phyloP scores from a whole-genome alignment of 2,888 invertebrate species.

The Agapostemon virescens region DNA sequence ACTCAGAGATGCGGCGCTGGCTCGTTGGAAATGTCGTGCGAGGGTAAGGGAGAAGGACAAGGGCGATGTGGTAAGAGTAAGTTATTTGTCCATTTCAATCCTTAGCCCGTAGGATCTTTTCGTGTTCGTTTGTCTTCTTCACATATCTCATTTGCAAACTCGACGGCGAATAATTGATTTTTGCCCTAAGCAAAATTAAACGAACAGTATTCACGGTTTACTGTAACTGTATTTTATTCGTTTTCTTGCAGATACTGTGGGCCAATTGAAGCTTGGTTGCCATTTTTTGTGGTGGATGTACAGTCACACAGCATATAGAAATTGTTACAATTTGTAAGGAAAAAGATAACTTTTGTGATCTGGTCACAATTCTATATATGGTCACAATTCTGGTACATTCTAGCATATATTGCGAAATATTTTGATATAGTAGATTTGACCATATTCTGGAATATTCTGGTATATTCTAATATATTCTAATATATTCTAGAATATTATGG shows the following conservation, averaged over 20 bases:
- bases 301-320: too few species aligned
- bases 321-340: too few species aligned
- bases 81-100: slow-evolving; percentile 62
- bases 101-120: slow-evolving; percentile 30
- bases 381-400: too few species aligned
- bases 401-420: too few species aligned
- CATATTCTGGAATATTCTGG: too few species aligned
- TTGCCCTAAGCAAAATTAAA: background rate
- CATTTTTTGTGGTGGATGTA: background rate
- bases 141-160: background rate
- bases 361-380: too few species aligned
- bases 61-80: slow-evolving; percentile 52
- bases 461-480: too few species aligned
- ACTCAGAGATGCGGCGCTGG: slow-evolving; percentile 69
- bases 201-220: too few species aligned
- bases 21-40: slow-evolving; percentile 47
- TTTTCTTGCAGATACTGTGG: background rate
- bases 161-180: background rate
- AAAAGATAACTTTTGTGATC: background rate
- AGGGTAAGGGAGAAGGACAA: slow-evolving; percentile 44
- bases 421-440: too few species aligned
- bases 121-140: background rate
- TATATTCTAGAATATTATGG: too few species aligned
- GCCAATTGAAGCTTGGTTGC: background rate
- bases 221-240: background rate